A percentile compares a stretch with the other conserved stretches of the same genome.
Conservation (phyloP, 2,113 vertebrate genomes). For the Pelvicachromis taeniatus region DNA sequence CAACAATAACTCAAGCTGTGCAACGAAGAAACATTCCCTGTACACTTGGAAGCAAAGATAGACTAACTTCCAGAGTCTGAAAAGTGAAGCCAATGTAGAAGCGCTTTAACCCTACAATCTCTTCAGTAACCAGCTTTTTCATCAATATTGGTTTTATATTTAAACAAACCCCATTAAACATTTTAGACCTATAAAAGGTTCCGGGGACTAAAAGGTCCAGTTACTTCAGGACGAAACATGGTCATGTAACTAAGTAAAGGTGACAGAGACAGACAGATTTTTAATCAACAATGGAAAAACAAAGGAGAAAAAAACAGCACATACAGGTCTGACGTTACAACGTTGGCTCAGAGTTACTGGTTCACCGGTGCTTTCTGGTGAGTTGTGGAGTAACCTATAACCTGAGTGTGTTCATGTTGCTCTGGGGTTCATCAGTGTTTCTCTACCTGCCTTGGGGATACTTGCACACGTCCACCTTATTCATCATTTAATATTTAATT, state of each 20-base stretch:
- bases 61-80: not conserved
- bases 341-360: not conserved
- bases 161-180: not conserved
- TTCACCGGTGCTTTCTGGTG: not conserved
- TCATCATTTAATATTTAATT: not conserved
- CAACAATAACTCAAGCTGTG: not conserved
- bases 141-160: not conserved
- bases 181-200: not conserved
- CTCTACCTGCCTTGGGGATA: not conserved
- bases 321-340: not conserved
- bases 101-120: not conserved
- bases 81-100: not conserved
- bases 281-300: not conserved
- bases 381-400: not conserved
- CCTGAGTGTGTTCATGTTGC: not conserved
- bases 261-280: not conserved
- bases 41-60: not conserved
- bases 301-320: not conserved
- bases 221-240: not conserved
- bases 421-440: not conserved
- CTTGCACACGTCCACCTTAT: not conserved
- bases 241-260: not conserved
- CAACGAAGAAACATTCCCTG: not conserved
- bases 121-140: not conserved
- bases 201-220: accelerated